These are phyloP conservation scores for Drosophila arizonae DNA, from an alignment of 1,140 invertebrate species.

Conservation along the genomic window DNA sequence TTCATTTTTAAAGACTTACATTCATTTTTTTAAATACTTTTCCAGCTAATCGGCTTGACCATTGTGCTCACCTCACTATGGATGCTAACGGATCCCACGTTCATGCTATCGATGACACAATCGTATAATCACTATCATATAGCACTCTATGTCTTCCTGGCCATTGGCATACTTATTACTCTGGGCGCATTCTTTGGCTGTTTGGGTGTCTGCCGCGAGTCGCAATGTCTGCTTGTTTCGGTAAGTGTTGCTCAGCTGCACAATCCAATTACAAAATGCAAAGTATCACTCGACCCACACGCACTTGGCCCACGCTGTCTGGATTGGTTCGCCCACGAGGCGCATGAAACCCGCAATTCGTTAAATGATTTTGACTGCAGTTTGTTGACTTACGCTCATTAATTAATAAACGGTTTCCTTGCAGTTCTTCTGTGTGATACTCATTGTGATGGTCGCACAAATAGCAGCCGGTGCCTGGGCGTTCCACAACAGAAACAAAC, in stretches of 20 bases:
- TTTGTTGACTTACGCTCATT: conserved; percentile 53
- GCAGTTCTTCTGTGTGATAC: conserved; percentile 89
- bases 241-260: conserved; percentile 83
- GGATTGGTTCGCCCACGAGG: conserved; percentile 8
- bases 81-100: conserved; percentile 90
- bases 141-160: conserved; percentile 90
- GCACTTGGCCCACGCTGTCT: conserved; percentile 15
- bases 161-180: conserved; percentile 90
- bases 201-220: conserved; percentile 94
- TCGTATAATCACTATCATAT: conserved; percentile 88
- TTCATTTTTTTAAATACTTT: conserved; percentile 58
- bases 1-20: not conserved
- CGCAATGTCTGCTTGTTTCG: conserved; percentile 92
- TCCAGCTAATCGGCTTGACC: conserved; percentile 89
- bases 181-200: conserved; percentile 95
- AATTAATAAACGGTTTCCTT: conserved; percentile 74
- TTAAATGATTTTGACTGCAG: conserved; percentile 6
- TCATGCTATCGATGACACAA: conserved; percentile 88
- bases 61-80: conserved; percentile 88
- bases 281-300: conserved; percentile 18
- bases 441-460: conserved; percentile 91
- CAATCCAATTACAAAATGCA: conserved; percentile 20
- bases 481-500: conserved; percentile 87
- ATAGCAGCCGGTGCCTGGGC: conserved; percentile 89
- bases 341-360: not conserved